Base-by-base conservation (phyloP, 2,113 vertebrate genomes). In the Chlamydotis undulata region DNA sequence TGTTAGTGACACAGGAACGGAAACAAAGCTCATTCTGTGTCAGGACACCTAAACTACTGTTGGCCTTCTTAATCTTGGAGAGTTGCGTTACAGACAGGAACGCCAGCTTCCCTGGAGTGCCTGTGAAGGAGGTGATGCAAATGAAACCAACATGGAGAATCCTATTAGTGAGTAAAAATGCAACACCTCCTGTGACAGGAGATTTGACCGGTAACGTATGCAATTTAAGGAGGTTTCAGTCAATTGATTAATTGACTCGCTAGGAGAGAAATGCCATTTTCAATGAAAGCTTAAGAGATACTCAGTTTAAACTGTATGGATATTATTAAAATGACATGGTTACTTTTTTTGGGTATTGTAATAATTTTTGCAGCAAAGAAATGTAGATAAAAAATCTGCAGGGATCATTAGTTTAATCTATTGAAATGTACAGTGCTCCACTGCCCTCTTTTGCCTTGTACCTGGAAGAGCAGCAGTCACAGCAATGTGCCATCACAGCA, bases 381-480 rank as follows among this genome's bases (percentile, higher is more conserved):
- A 83, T 39, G 41, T 55, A 79, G 61, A 65, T 61, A 35, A 71
- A 76, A 84, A 29, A 60, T 41, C 18, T 87, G 24, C 57, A 89
- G 57, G n/a, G 31, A 50, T 93, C n/a, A 77, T 92, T 88, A 45
- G 19, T 69, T 82, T 79, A 83, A 61, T 73, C 70, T 80, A 6
- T 53, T 53, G 45, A 73, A 92, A 69, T 37, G 50, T 53, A 21
- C 77, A 93, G 87, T 82, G 61, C 94, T 96, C 61, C 96, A 91
- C 91, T 96, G 96, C 95, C 96, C 95, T 96, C 96, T 97, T 95
- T 96, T 96, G 96, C 93, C 74, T 12, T 4, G 7, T 56, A 84
- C 65, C 57, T 95, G 91, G 80, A 96, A 95, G 37, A 96, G 94
- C 95, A 96, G 65, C 74, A 82, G 31, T 33, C 67, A 8, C 35